Percentiles rank a stretch among this genome's conserved stretches.
These are phyloP conservation scores for Hippocampus kuda DNA, from an alignment of 2,797 vertebrate species.

Conservation along the genomic window DNA sequence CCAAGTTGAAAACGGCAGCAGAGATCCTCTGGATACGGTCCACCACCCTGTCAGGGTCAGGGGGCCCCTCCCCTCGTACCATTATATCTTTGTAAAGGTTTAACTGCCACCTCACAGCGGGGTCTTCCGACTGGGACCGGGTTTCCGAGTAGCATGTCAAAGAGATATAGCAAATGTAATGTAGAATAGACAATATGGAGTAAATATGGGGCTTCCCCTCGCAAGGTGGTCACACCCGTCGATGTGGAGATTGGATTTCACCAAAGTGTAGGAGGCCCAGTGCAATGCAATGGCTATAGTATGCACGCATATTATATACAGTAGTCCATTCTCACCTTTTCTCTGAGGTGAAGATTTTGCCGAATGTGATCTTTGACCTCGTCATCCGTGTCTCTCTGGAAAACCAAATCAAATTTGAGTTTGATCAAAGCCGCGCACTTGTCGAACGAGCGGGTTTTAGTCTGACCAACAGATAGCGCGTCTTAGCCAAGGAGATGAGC, in stretches of 20 bases:
- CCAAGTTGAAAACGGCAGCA: constrained; percentile 93
- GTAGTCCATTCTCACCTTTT: constrained; percentile 74
- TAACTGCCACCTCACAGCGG: constrained; percentile 93
- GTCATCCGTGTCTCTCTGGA: constrained; percentile 92
- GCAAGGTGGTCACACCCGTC: too few relatives aligned
- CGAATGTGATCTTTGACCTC: constrained; percentile 92
- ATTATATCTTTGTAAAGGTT: constrained; percentile 92
- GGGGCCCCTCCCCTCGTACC: constrained; percentile 74
- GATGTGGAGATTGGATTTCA: too few relatives aligned
- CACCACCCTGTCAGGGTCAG: constrained; percentile 80
- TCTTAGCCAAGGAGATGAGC: constrained; percentile 90
- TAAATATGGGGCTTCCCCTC: too few relatives aligned
- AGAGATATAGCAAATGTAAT: neutral
- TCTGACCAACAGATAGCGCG: constrained; percentile 83
- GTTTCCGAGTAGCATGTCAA: constrained; percentile 4
- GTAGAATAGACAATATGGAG: neutral
- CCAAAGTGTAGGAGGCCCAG: too few relatives aligned
- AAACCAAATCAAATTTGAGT: constrained; percentile 14
- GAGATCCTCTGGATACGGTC: constrained; percentile 95
- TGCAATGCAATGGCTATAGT: neutral
- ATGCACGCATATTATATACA: neutral
- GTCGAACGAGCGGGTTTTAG: neutral
- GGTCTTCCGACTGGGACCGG: constrained; percentile 81
- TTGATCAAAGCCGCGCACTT: neutral
- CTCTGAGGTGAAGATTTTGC: constrained; percentile 89